These are phyloP conservation scores for Phymatocera aterrima DNA, from an alignment of 2,888 invertebrate genomes.

Conservation along the genomic window DNA sequence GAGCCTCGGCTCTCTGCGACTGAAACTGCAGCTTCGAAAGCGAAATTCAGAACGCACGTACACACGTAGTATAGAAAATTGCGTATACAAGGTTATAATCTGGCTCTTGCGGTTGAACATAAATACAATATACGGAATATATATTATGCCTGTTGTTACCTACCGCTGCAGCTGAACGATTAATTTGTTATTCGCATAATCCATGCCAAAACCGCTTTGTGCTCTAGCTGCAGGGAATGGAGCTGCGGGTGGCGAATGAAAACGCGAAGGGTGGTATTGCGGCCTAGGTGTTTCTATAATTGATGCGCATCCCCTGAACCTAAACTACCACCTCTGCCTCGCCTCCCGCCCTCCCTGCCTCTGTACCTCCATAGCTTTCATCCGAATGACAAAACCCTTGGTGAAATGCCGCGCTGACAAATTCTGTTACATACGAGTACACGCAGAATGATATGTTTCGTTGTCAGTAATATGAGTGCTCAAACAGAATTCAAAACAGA, in stretches of 20 bases:
- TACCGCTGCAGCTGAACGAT: slow-evolving; percentile 19
- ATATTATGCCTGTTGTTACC: neutral
- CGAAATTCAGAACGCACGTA: too few relatives aligned
- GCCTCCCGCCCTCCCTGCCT: neutral
- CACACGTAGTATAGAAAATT: neutral
- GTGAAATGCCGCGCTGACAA: neutral
- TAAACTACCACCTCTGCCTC: slow-evolving; percentile 45
- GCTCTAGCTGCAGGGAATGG: neutral
- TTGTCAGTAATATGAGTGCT: too few relatives aligned
- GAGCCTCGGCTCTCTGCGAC: too few relatives aligned
- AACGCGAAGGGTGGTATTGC: neutral
- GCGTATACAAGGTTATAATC: neutral
- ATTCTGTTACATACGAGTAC: too few relatives aligned
- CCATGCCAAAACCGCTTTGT: slow-evolving; percentile 59
- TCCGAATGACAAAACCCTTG: slow-evolving; percentile 70
- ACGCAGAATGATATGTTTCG: too few relatives aligned
- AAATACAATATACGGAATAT: neutral
- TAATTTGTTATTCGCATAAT: slow-evolving; percentile 71
- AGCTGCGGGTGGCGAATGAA: neutral
- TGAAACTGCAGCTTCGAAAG: too few relatives aligned
- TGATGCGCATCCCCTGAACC: slow-evolving; percentile 69
- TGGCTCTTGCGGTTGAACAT: neutral
- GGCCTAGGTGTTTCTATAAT: slow-evolving; percentile 68
- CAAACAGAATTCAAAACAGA: too few relatives aligned
- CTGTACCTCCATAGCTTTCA: too few relatives aligned